A percentile compares a stretch with the other conserved stretches of the same genome.
Evolutionary conservation across 2,888 invertebrate genomes (phyloP).

Genomic region (Noctua comes): DNA sequence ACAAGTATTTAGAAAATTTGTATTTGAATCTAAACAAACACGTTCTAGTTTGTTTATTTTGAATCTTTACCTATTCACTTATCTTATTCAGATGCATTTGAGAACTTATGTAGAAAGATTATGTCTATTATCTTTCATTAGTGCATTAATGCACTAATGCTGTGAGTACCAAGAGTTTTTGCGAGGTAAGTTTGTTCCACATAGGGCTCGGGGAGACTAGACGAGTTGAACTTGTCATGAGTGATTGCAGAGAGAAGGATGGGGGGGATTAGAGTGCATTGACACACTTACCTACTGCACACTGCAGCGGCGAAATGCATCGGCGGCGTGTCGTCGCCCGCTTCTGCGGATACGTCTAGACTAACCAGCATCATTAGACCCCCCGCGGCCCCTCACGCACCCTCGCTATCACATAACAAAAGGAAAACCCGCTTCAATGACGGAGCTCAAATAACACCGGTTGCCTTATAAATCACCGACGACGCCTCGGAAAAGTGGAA

Average conservation of each 20-base stretch:
- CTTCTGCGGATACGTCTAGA: slow-evolving; percentile 79
- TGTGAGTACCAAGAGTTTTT: slow-evolving; percentile 60
- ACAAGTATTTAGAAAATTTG: slow-evolving; percentile 15
- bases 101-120: background rate
- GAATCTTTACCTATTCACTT: background rate
- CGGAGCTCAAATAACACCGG: slow-evolving; percentile 77
- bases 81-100: background rate
- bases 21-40: background rate
- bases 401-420: slow-evolving; percentile 61
- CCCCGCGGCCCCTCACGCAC: slow-evolving; percentile 66
- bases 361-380: slow-evolving; percentile 79
- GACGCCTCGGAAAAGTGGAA: slow-evolving; percentile 89
- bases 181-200: slow-evolving; percentile 68
- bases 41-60: slow-evolving; percentile 1
- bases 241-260: slow-evolving; percentile 84
- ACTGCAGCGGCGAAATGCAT: slow-evolving; percentile 88
- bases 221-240: slow-evolving; percentile 86
- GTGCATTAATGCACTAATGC: slow-evolving; percentile 33
- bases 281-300: slow-evolving; percentile 89
- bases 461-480: slow-evolving; percentile 83
- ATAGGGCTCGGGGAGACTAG: slow-evolving; percentile 74
- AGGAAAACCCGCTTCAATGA: slow-evolving; percentile 68
- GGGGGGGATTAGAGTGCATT: slow-evolving; percentile 88
- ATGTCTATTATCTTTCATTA: slow-evolving; percentile 20
- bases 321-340: slow-evolving; percentile 80